Evolutionary conservation across 2,888 invertebrate genomes (phyloP).

Genomic region (Tillus elongatus): DNA sequence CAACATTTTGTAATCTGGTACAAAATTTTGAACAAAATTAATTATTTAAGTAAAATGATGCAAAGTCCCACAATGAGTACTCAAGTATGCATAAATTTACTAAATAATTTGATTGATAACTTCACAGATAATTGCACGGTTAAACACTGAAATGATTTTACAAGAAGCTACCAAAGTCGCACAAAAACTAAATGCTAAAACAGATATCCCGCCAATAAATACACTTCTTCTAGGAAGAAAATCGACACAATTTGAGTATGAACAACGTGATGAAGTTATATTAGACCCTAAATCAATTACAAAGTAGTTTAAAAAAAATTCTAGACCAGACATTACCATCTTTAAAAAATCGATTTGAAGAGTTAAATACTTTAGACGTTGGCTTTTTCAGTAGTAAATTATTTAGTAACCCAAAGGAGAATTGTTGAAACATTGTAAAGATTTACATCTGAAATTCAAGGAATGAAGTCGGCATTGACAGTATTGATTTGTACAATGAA

Average conservation of each 20-base stretch:
- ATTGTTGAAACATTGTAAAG: too few relatives aligned
- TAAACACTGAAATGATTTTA: slow-evolving; percentile 20
- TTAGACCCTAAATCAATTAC: slow-evolving; percentile 18
- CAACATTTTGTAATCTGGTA: too few relatives aligned
- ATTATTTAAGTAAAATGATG: slow-evolving; percentile 23
- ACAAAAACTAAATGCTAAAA: slow-evolving; percentile 17
- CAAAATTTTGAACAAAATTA: too few relatives aligned
- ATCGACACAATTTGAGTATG: slow-evolving; percentile 16
- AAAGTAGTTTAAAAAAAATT: too few relatives aligned
- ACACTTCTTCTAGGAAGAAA: slow-evolving; percentile 17
- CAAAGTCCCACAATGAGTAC: slow-evolving; percentile 22
- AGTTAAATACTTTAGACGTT: too few relatives aligned
- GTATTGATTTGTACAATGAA: slow-evolving; percentile 17
- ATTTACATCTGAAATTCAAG: too few relatives aligned
- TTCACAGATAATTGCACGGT: slow-evolving; percentile 19
- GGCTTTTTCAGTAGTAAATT: too few relatives aligned
- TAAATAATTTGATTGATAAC: slow-evolving; percentile 14
- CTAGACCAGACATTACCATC: too few relatives aligned
- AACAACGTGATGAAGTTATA: slow-evolving; percentile 18
- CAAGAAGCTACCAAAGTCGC: slow-evolving; percentile 19
- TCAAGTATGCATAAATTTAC: slow-evolving; percentile 20
- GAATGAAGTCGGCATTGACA: slow-evolving; percentile 15
- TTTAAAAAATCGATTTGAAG: too few relatives aligned
- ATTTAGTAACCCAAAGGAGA: too few relatives aligned
- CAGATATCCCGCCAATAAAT: slow-evolving; percentile 19